Percentiles rank a stretch among this genome's conserved stretches.
Conservation (phyloP, 2,113 vertebrate species). For the Trogon melanurus region DNA sequence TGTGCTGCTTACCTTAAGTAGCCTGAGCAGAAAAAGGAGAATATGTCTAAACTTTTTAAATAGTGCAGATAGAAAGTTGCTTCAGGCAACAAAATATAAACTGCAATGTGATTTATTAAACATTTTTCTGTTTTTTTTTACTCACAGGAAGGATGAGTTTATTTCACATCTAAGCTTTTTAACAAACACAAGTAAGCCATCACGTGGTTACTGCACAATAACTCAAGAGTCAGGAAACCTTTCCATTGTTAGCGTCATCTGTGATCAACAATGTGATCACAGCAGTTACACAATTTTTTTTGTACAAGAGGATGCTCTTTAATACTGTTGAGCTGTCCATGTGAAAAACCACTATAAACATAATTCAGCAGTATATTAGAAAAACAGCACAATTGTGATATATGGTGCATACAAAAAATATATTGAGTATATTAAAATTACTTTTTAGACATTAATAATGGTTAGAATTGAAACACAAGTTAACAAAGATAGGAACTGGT, state of each 20-base stretch:
- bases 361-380: background rate
- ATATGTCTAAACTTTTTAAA: background rate
- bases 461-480: background rate
- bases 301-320: background rate
- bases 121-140: background rate
- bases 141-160: background rate
- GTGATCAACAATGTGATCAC: background rate
- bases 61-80: background rate
- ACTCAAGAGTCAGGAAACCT: background rate
- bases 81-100: background rate
- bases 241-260: background rate
- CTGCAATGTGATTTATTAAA: background rate
- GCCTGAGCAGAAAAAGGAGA: background rate
- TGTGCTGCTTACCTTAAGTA: background rate
- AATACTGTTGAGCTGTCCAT: background rate
- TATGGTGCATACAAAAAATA: background rate
- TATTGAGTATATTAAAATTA: background rate
- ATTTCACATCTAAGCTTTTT: background rate
- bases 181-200: background rate
- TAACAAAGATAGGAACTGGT: background rate
- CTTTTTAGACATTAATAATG: background rate
- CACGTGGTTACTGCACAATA: background rate
- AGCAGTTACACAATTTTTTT: background rate
- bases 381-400: background rate
- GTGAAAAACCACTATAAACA: background rate